These are phyloP conservation scores for Anastatus disparis DNA, from an alignment of 1,140 invertebrate species.

Conservation along the genomic window DNA sequence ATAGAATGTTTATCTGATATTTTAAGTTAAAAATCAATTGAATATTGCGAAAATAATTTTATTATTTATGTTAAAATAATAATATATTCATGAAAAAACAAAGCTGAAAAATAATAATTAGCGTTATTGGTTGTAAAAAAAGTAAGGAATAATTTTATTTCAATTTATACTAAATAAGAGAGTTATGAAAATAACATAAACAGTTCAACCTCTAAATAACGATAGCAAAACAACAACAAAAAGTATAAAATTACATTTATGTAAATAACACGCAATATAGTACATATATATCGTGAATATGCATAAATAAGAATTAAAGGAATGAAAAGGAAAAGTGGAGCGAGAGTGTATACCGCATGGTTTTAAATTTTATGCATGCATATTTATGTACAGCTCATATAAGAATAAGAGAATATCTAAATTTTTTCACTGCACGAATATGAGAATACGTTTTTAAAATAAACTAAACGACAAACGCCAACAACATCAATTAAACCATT, in stretches of 20 bases:
- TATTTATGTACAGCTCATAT: neutral
- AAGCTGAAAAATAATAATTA: too few species aligned
- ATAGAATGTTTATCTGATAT: too few species aligned
- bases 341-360: neutral
- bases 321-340: neutral
- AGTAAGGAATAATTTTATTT: too few species aligned
- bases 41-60: too few species aligned
- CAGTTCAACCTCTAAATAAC: conserved; percentile 3
- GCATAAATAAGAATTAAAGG: conserved; percentile 14
- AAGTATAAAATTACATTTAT: conserved; percentile 20
- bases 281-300: conserved; percentile 15
- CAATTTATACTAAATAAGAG: neutral
- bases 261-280: conserved; percentile 4
- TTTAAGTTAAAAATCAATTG: too few species aligned
- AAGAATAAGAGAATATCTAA: neutral
- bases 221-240: conserved; percentile 10
- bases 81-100: too few species aligned
- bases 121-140: too few species aligned
- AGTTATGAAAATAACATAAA: conserved; percentile 3
- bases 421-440: neutral
- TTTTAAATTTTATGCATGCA: too few species aligned
- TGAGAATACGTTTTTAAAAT: neutral
- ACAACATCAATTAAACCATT: conserved; percentile 11
- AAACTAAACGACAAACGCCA: neutral
- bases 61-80: too few species aligned